A percentile compares a stretch with the other conserved stretches of the same genome.
Conservation (phyloP, 2,797 vertebrate genomes). For the Alosa sapidissima region DNA sequence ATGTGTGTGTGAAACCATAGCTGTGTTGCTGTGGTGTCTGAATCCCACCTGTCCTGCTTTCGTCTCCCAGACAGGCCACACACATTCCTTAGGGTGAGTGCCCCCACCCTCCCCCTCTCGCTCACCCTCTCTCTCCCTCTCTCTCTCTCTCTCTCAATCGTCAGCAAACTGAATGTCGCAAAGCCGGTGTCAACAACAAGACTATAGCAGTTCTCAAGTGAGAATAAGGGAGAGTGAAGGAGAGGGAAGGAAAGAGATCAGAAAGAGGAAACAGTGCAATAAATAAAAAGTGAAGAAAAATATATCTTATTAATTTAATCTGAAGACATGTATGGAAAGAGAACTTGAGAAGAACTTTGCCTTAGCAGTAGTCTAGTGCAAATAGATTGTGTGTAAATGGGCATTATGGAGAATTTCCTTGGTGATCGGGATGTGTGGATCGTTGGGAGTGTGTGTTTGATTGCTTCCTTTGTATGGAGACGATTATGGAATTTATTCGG, state of each 20-base stretch:
- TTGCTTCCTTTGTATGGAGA: conserved; percentile 84
- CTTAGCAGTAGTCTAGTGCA: neutral
- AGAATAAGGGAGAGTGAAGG: conserved; percentile 18
- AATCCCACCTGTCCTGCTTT: conserved; percentile 82
- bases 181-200: conserved; percentile 60
- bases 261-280: conserved; percentile 12
- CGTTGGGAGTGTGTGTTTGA: conserved; percentile 81
- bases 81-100: conserved; percentile 82
- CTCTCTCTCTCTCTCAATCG: conserved; percentile 30
- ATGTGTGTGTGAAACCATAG: conserved; percentile 55
- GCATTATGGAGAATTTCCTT: conserved; percentile 78
- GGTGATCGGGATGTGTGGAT: conserved; percentile 85
- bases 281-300: neutral
- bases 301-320: neutral
- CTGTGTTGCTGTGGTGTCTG: conserved; percentile 64
- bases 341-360: neutral
- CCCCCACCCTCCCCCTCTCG: conserved; percentile 43
- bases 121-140: conserved; percentile 42
- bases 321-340: neutral
- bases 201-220: conserved; percentile 25
- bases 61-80: conserved; percentile 78
- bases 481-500: conserved; percentile 79
- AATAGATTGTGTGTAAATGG: conserved; percentile 26
- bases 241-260: conserved; percentile 46
- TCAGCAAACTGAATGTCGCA: conserved; percentile 7